phyloP scores from a whole-genome alignment of 2,888 invertebrate species.

The Leucophora obtusa region DNA sequence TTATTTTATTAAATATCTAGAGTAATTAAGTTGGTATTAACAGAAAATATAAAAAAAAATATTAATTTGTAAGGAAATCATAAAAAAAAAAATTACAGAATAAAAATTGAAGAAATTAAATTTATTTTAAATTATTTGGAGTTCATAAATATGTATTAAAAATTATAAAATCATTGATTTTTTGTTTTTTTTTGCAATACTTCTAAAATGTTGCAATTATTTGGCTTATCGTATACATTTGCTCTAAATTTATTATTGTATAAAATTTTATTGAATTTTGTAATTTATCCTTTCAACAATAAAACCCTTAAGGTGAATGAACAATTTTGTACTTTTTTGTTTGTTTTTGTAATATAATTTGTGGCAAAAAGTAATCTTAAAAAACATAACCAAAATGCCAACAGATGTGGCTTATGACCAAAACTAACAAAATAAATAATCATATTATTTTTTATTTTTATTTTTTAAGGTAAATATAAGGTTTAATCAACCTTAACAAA shows the following conservation, averaged over 20 bases:
- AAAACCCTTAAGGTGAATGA: conserved; percentile 2
- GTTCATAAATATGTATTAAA: too few relatives aligned
- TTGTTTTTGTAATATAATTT: background rate
- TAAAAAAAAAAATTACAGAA: too few relatives aligned
- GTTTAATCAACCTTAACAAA: background rate
- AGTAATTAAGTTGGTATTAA: background rate
- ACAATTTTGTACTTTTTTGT: background rate
- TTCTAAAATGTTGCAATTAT: too few relatives aligned
- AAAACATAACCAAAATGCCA: background rate
- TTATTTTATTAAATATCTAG: conserved; percentile 11
- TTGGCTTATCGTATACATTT: too few relatives aligned
- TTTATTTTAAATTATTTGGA: too few relatives aligned
- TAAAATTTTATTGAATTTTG: background rate
- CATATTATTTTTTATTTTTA: background rate
- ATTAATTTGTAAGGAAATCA: too few relatives aligned
- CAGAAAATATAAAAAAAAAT: too few relatives aligned
- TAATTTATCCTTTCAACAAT: background rate
- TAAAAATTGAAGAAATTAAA: too few relatives aligned
- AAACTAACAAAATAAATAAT: background rate
- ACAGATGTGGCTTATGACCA: background rate
- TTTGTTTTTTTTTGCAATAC: too few relatives aligned
- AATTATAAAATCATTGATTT: too few relatives aligned
- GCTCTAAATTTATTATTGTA: too few relatives aligned
- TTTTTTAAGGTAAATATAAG: background rate
- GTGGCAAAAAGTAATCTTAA: background rate